Evolutionary conservation across 1,140 invertebrate species (phyloP).

Genomic region (Macrosteles quadrilineatus): DNA sequence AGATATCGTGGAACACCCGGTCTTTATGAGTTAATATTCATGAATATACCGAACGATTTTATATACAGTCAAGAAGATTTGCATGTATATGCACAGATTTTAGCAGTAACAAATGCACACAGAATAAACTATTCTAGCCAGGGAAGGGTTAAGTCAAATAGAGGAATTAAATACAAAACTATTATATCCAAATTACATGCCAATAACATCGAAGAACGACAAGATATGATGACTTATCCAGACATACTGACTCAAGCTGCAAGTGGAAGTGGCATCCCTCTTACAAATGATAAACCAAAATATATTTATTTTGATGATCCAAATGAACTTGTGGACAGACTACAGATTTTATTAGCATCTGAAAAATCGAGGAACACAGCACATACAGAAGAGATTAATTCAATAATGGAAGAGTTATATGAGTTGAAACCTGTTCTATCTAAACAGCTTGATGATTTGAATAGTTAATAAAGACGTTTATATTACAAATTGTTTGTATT

Average conservation of each 20-base stretch:
- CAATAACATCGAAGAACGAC: no score
- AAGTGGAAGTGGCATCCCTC: not conserved
- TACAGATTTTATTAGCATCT: not conserved
- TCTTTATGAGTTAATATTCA: slow-evolving; percentile 19
- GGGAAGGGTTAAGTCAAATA: slow-evolving; percentile 1
- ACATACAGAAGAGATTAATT: not conserved
- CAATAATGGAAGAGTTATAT: slow-evolving; percentile 3
- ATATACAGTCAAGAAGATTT: slow-evolving; percentile 12
- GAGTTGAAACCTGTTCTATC: no score
- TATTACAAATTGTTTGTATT: no score
- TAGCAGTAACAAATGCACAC: not conserved
- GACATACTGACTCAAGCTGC: no score
- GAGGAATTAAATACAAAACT: slow-evolving; percentile 11
- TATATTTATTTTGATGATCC: slow-evolving; percentile 11
- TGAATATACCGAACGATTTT: not conserved
- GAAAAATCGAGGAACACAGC: not conserved
- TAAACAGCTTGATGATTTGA: no score
- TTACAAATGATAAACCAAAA: not conserved
- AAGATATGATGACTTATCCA: no score
- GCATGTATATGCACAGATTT: not conserved
- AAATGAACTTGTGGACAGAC: slow-evolving; percentile 10
- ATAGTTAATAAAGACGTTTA: not conserved
- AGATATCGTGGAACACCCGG: not conserved
- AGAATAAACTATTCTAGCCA: not conserved
- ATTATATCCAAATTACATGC: no score